Conservation (phyloP, 1,140 invertebrate genomes). For the Drosophila miranda region DNA sequence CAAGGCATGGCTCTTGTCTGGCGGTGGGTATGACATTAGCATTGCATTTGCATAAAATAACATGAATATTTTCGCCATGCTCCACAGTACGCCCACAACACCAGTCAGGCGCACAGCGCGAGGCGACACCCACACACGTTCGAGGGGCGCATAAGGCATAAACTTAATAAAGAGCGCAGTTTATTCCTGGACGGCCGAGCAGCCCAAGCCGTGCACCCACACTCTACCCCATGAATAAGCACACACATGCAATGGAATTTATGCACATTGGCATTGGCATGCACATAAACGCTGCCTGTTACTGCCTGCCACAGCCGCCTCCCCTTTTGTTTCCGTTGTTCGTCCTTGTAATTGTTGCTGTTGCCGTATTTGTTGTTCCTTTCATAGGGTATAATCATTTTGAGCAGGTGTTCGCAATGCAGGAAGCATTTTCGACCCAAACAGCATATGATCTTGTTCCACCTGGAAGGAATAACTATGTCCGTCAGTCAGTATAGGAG, state of each 20-base stretch:
- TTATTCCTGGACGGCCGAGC: conserved; percentile 33
- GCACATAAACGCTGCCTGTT: conserved; percentile 41
- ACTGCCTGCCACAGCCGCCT: not conserved
- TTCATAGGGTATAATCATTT: not conserved
- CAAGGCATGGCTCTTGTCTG: not conserved
- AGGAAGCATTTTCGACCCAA: too few species aligned
- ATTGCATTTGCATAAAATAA: conserved; percentile 71
- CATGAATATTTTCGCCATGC: conserved; percentile 40
- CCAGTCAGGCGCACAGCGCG: not conserved
- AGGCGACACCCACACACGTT: not conserved
- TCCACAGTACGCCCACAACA: not conserved
- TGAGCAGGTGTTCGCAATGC: too few species aligned
- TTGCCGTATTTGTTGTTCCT: conserved; percentile 22
- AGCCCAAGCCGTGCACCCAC: conserved; percentile 12
- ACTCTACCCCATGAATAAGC: conserved; percentile 29
- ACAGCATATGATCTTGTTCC: too few species aligned
- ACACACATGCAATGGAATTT: conserved; percentile 30
- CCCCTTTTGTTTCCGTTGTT: conserved; percentile 1
- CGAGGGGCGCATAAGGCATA: conserved; percentile 35
- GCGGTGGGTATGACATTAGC: conserved; percentile 45
- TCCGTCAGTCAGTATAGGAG: too few species aligned
- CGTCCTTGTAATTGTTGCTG: conserved; percentile 4
- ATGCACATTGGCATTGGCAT: conserved; percentile 51
- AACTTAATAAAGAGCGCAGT: conserved; percentile 70
- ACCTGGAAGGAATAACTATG: too few species aligned